Base-by-base conservation (phyloP, 2,797 vertebrate species). In the Leptatherina wallacei region DNA sequence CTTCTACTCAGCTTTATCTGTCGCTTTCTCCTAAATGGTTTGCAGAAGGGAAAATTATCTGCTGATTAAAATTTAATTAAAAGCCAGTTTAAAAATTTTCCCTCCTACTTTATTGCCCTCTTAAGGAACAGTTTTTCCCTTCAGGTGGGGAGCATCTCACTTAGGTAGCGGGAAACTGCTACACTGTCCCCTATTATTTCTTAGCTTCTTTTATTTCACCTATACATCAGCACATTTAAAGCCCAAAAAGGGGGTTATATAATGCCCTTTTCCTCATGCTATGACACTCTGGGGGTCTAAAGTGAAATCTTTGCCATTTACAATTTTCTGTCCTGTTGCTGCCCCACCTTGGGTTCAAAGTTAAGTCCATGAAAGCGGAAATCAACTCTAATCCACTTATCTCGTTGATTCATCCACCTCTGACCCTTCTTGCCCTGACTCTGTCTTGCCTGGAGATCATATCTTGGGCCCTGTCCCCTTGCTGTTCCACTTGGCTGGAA, bases 61-160 rank as follows among this genome's bases (percentile, higher is more conserved):
- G 80, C 85, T 93, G 93, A 94, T 95, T 95, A 93, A 94, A 94
- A 92, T 95, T 90, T 92, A 94, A 95, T 95, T 94, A 93, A 89
- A 89, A 91, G 83, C 85, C 77, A 89, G 94, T 94, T 93, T 88
- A 84, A 87, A 87, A 8, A 12, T 82, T 80, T 73, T 36, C 67
- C 69, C 32, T 60, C 75, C 78, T 82, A 73, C 77, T 77, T 61
- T 69, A 60, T 42, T 81, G 78, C 79, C 84, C 80, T 88, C 75
- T 90, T 84, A 73, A 80, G 82, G 85, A 90, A 87, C 79, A 83
- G 82, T 77, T 77, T 83, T 72, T 72, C 73, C 77, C 69, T 80
- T 40, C 24, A 69, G 71, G 66, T 77, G 70, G 57, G 78, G 29
- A 66, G 70, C 74, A 71, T 83, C 76, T 75, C 70, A 77, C 77